Percentiles rank a stretch among this genome's conserved stretches.
phyloP scores from a whole-genome alignment of 1,140 invertebrate genomes.

The Choristoneura fumiferana region DNA sequence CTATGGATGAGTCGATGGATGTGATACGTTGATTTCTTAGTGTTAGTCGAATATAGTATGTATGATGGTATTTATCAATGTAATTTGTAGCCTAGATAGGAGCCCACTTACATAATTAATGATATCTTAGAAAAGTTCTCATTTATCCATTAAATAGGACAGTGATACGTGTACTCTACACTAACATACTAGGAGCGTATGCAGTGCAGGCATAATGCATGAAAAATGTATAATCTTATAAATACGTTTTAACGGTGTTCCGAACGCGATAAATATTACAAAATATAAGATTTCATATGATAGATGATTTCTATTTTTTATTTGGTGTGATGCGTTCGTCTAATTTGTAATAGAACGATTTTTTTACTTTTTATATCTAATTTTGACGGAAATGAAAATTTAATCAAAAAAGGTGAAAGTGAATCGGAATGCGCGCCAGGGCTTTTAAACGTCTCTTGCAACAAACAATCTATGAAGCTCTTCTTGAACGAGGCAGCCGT shows the following conservation, averaged over 20 bases:
- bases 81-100: conserved; percentile 62
- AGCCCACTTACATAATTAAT: conserved; percentile 42
- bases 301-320: conserved; percentile 41
- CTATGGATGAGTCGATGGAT: conserved; percentile 60
- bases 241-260: conserved; percentile 38
- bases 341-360: conserved; percentile 12
- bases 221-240: conserved; percentile 45
- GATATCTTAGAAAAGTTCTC: conserved; percentile 55
- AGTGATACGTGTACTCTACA: conserved; percentile 39
- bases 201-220: conserved; percentile 39
- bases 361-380: not conserved
- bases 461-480: not conserved
- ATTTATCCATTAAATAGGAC: conserved; percentile 48
- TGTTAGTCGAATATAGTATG: conserved; percentile 53
- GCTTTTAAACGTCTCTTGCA: not conserved
- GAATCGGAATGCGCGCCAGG: not conserved
- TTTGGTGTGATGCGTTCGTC: conserved; percentile 37
- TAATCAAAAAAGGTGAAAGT: not conserved
- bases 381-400: not conserved
- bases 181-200: conserved; percentile 36
- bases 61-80: conserved; percentile 71
- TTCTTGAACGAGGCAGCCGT: not conserved
- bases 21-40: conserved; percentile 69
- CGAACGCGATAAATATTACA: conserved; percentile 31
- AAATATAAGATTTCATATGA: conserved; percentile 22